Base-by-base conservation (phyloP, 2,888 invertebrate species). In the Chymomyza amoena region DNA sequence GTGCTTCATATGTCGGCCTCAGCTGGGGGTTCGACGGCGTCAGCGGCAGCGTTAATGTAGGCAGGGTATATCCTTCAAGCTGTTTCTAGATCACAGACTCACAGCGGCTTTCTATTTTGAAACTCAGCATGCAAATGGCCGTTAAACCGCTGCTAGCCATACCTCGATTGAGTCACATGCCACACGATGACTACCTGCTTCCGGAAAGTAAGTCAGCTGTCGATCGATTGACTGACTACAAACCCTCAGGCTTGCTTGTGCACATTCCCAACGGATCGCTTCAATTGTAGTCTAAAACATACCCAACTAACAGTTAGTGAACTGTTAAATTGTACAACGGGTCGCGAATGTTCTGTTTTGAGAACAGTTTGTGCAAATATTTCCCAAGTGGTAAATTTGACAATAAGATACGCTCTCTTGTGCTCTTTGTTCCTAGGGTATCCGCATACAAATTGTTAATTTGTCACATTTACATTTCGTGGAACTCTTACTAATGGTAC, bases 61-160 rank as follows among this genome's bases (percentile, higher is more conserved):
- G 39, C 50, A n/a, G 65, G 70, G 70, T 70, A 73, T 73, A 72
- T 72, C 62, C 70, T 68, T 73, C 51, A 60, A 69, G 64, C 56
- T 45, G 50, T 45, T 45, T 50, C 20, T 45, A 61, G 52, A 66
- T 64, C 64, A 18, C 18, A 32, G 7, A 32, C 9, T 9, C 32
- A 9, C 32, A 32, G 32, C 4, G 32, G 32, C 7, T 32, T 32
- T 6, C 32, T 7, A 45, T 45, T 45, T 13, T 13, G 13, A 59
- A 18, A 32, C 75, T 28, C 80, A 77, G 78, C 78, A 78, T 78
- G 78, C 78, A 78, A 78, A 78, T 78, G 79, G 74, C 61, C 72
- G 74, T 64, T 68, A 64, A 66, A 68, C 65, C 65, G 57, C 25
- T 25, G 61, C 16, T 10, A 56, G 54, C 39, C 45, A 39, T 51